Percentiles rank a stretch among this genome's conserved stretches.
Conservation (phyloP, 2,797 vertebrate genomes). For the Lithobates pipiens region DNA sequence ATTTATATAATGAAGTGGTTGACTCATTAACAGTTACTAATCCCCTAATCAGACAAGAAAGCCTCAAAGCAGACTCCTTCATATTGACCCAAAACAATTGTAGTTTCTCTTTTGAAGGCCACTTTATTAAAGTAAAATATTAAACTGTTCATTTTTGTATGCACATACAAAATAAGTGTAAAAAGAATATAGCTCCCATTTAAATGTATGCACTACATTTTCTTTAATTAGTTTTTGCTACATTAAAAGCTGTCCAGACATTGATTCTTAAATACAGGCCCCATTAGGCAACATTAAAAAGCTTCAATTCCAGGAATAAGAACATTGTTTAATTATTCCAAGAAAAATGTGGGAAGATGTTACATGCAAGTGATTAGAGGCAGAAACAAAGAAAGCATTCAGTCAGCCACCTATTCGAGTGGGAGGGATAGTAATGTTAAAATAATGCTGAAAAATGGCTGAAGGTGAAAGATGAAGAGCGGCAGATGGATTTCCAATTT, state of each 20-base stretch:
- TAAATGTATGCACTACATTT: neutral
- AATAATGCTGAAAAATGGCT: slow-evolving; percentile 25
- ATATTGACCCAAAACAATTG: no score
- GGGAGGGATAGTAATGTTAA: neutral
- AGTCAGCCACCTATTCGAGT: neutral
- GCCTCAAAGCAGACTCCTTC: no score
- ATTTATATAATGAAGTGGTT: no score
- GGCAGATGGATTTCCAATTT: slow-evolving; percentile 14
- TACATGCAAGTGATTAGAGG: neutral
- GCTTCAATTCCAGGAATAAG: neutral
- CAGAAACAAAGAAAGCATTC: neutral
- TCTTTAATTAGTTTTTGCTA: neutral
- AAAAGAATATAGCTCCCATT: no score
- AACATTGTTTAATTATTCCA: neutral
- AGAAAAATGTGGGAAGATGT: neutral
- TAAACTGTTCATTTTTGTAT: no score
- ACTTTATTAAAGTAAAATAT: no score
- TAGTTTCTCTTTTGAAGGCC: no score
- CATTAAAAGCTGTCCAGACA: neutral
- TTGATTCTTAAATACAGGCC: neutral
- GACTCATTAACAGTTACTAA: no score
- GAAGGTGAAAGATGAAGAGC: slow-evolving; percentile 2
- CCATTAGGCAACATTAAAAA: slow-evolving; percentile 5
- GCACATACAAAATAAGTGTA: no score
- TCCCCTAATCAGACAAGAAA: no score